Base-by-base conservation (phyloP, 23 tunicate species). In the Pegea sp. region DNA sequence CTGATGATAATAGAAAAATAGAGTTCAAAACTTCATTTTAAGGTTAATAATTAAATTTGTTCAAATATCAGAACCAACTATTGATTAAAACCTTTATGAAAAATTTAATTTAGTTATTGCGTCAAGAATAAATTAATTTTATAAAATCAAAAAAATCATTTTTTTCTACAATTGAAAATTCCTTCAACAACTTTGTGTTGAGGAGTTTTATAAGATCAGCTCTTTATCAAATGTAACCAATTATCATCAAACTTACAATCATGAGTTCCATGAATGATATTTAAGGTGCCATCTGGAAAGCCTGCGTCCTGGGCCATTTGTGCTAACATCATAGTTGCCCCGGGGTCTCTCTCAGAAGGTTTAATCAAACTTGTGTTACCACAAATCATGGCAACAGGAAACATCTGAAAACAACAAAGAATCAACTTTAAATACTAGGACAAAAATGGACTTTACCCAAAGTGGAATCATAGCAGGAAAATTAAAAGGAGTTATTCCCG, bases 391-490 rank as follows among this genome's bases (percentile, higher is more conserved):
- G 98, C 98, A 75, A 89, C 67, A 29, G 98, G 98, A 55, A 69
- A 89, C 98, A 89, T 89, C 95, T 84, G 56, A 30, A 29, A 55
- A 0, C 0, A 52, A 52, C n/a, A 49, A 25, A 29, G 24, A 3
- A 54, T 18, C 5, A 11, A 11, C 16, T 11, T 38, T 38, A 38
- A 11, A 11, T 38, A 38, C 11, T 38, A 11, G 16, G 46, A 38
- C 46, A 16, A 11, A 38, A 11, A 11, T 11, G 46, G 13, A 38
- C 13, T 38, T 11, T 11, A 84, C 95, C 98, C 98, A 89, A 8
- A 89, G 42, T 5, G 98, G 98, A 56, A 89, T 89, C 98, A 89
- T 89, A 29, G 91, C 98, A 30, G 98, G 98, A 51, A 89, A 84
- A 46, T 89, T 89, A 56, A 89, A 89, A 19, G 98, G 98, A 0